A percentile compares a stretch with the other conserved stretches of the same genome.
Evolutionary conservation across 2,797 vertebrate species (phyloP).

Genomic region (Rhabdomys pumilio): DNA sequence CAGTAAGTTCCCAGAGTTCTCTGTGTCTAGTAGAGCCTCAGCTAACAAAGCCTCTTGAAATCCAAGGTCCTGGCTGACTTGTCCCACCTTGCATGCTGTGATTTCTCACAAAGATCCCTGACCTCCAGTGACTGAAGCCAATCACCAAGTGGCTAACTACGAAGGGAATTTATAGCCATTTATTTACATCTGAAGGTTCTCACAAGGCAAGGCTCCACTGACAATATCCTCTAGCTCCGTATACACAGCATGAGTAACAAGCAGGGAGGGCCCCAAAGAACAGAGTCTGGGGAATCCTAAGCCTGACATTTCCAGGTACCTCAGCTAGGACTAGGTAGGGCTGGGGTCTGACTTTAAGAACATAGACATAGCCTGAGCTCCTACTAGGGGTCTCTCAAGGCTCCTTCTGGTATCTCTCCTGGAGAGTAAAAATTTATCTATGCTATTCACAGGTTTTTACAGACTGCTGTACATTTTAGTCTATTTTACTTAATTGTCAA

Average conservation of each 20-base stretch:
- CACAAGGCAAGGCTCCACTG: neutral
- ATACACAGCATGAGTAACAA: neutral
- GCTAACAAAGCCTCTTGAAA: neutral
- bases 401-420: fast-evolving
- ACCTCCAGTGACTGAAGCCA: neutral
- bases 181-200: neutral
- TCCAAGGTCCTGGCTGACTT: neutral
- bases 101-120: neutral
- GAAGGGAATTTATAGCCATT: neutral
- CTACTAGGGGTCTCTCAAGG: too few species aligned
- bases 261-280: neutral
- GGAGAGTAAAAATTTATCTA: neutral
- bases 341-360: neutral
- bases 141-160: neutral
- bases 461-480: neutral
- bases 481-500: neutral
- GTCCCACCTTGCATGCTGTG: fast-evolving
- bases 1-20: neutral
- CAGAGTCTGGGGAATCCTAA: neutral
- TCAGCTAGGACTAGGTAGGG: fast-evolving
- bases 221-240: fast-evolving
- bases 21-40: neutral
- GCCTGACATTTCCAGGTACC: too few species aligned
- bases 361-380: neutral
- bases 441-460: neutral